Conservation (phyloP, 2,113 vertebrate genomes). For the Nesogale talazaci region DNA sequence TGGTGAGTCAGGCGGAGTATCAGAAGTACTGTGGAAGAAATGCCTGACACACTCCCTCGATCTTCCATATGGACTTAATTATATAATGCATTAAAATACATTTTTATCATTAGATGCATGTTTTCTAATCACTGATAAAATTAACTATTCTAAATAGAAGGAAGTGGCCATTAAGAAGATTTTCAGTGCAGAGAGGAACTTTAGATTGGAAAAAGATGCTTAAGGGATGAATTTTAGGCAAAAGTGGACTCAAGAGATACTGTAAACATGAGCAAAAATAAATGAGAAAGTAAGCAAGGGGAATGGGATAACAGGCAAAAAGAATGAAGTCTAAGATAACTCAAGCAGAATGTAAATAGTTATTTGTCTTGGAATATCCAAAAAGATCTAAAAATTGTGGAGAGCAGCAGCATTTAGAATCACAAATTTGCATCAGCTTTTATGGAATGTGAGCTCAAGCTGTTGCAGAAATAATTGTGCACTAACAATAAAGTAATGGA, state of each 20-base stretch:
- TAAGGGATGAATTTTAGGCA: background rate
- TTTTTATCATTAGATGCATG: background rate
- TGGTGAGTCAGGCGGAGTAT: background rate
- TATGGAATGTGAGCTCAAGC: background rate
- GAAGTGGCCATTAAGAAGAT: background rate
- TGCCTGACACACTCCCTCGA: background rate
- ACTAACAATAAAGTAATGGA: conserved; percentile 23
- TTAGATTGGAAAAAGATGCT: background rate
- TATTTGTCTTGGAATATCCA: background rate
- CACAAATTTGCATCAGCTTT: background rate
- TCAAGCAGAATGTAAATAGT: background rate
- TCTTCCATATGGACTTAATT: background rate
- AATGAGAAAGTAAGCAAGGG: background rate
- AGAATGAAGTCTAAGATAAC: background rate
- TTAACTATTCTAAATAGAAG: background rate
- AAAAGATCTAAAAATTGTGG: background rate
- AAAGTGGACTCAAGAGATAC: background rate
- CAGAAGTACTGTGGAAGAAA: accelerated
- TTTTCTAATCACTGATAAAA: background rate
- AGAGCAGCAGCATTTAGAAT: too few relatives aligned
- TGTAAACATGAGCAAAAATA: background rate
- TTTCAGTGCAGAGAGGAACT: background rate
- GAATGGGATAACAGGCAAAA: background rate
- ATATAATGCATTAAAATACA: background rate
- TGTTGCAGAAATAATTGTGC: conserved; percentile 40